A percentile compares a stretch with the other conserved stretches of the same genome.
These are phyloP conservation scores for Otocyon megalotis DNA, from an alignment of 2,113 vertebrate genomes.

Conservation along the genomic window DNA sequence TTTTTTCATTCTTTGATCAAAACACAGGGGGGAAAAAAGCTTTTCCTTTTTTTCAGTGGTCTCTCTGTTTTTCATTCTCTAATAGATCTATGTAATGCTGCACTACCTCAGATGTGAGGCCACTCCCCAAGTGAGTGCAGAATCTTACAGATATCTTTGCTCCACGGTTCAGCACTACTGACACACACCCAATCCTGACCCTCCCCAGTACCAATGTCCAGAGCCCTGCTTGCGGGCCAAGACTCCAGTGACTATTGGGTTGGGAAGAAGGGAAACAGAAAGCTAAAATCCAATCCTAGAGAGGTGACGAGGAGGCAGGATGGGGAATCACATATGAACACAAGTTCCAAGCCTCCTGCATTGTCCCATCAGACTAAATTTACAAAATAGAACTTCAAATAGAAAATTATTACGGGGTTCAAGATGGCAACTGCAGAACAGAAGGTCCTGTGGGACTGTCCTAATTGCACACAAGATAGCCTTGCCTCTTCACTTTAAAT, in stretches of 20 bases:
- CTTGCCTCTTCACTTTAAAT: not conserved
- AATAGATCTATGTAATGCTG: not conserved
- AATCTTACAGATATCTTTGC: not conserved
- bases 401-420: not conserved
- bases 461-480: too few relatives aligned
- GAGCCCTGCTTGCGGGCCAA: not conserved
- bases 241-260: not conserved
- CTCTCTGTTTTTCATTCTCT: not conserved
- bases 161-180: not conserved
- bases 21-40: not conserved
- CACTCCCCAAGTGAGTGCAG: not conserved
- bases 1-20: not conserved
- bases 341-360: not conserved
- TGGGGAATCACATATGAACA: not conserved
- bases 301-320: not conserved
- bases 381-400: not conserved
- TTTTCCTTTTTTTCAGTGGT: not conserved
- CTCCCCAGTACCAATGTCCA: not conserved
- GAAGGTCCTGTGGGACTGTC: too few relatives aligned
- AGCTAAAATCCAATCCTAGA: not conserved
- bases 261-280: not conserved
- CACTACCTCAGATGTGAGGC: rapidly evolving
- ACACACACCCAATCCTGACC: not conserved
- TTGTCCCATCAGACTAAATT: not conserved
- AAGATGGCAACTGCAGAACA: not conserved